A percentile compares a stretch with the other conserved stretches of the same genome.
Conservation (phyloP, 2,888 invertebrate genomes). For the Diadromus collaris region DNA sequence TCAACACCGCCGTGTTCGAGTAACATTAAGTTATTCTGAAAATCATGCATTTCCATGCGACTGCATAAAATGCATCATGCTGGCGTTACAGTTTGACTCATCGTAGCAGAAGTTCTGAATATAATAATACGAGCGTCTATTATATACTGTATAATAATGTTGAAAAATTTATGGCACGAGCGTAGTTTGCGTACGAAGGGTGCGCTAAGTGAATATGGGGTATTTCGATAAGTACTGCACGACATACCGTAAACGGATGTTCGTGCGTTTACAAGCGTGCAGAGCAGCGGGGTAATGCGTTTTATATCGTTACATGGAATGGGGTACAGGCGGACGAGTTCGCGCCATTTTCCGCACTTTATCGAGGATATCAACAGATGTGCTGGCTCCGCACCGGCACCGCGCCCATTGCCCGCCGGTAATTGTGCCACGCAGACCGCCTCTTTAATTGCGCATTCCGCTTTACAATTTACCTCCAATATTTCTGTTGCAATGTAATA, state of each 20-base stretch:
- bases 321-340: conserved; percentile 16
- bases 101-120: background rate
- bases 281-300: conserved; percentile 18
- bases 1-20: too few relatives aligned
- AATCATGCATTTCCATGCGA: too few relatives aligned
- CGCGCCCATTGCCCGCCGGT: conserved; percentile 40
- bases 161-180: background rate
- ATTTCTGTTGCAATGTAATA: background rate
- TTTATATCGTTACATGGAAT: conserved; percentile 55
- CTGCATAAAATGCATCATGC: background rate
- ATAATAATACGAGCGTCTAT: background rate
- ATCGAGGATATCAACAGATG: conserved; percentile 68
- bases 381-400: conserved; percentile 33
- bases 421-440: conserved; percentile 64
- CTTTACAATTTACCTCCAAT: conserved; percentile 7
- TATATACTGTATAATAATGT: background rate
- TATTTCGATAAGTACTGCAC: conserved; percentile 6
- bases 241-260: background rate
- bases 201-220: background rate
- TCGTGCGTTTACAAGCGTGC: background rate
- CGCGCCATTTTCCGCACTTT: conserved; percentile 48
- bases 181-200: conserved; percentile 17
- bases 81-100: background rate
- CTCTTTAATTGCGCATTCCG: conserved; percentile 63
- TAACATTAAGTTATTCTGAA: background rate